phyloP scores from a whole-genome alignment of 2,888 invertebrate genomes.

The Drosophila tanythrix region DNA sequence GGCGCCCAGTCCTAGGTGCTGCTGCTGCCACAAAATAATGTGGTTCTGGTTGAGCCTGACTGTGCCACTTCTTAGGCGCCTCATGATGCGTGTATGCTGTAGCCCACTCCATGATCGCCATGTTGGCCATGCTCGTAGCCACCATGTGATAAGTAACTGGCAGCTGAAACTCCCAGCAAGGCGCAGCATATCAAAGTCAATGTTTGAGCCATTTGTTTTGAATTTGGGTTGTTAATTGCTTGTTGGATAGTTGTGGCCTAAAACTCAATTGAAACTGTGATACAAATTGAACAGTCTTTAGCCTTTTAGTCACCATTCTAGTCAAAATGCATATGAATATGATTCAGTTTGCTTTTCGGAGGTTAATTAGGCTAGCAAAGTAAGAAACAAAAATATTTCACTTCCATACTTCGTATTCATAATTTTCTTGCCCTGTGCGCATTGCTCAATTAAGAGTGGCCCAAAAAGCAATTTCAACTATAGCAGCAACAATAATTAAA shows the following conservation, averaged over 20 bases:
- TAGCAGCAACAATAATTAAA: slow-evolving; percentile 43
- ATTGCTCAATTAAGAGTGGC: slow-evolving; percentile 67
- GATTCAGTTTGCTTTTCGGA: slow-evolving; percentile 53
- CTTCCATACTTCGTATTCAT: slow-evolving; percentile 57
- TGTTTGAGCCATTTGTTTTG: slow-evolving; percentile 44
- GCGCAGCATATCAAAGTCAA: slow-evolving; percentile 52
- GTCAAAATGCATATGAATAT: slow-evolving; percentile 25
- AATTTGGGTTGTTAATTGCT: not conserved
- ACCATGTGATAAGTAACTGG: slow-evolving; percentile 63
- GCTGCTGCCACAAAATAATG: slow-evolving; percentile 50
- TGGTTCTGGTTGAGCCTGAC: slow-evolving; percentile 72
- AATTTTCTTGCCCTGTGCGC: slow-evolving; percentile 26
- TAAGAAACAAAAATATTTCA: slow-evolving; percentile 54
- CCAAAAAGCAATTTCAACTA: slow-evolving; percentile 18
- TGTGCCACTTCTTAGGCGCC: slow-evolving; percentile 64
- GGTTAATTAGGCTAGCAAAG: slow-evolving; percentile 71
- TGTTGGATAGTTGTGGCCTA: slow-evolving; percentile 36
- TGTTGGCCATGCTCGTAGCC: slow-evolving; percentile 49
- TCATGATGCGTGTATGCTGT: slow-evolving; percentile 68
- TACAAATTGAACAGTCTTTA: slow-evolving; percentile 26
- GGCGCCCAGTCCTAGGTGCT: slow-evolving; percentile 49
- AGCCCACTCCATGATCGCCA: slow-evolving; percentile 53
- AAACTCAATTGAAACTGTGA: slow-evolving; percentile 59
- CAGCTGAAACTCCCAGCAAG: slow-evolving; percentile 56
- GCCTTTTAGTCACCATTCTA: slow-evolving; percentile 51